Percentiles rank a stretch among this genome's conserved stretches.
Conservation (phyloP, 1,140 invertebrate species). For the Halyomorpha halys region DNA sequence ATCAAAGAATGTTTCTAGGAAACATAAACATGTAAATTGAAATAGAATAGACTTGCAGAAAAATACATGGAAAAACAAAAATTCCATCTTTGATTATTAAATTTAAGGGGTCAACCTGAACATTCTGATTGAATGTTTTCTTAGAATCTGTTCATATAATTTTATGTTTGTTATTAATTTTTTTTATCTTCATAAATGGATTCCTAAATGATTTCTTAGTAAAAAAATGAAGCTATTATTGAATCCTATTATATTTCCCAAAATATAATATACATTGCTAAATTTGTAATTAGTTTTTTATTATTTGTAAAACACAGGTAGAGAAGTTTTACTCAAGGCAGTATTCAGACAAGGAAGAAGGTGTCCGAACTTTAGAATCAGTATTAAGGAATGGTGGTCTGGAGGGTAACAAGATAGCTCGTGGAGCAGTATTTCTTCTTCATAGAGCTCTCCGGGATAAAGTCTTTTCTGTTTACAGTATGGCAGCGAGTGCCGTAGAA, state of each 20-base stretch:
- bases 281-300: background rate
- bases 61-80: too few species aligned
- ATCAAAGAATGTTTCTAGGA: too few species aligned
- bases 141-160: too few species aligned
- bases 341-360: slow-evolving; percentile 85
- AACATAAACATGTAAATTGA: too few species aligned
- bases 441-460: slow-evolving; percentile 70
- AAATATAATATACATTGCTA: background rate
- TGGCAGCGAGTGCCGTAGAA: slow-evolving; percentile 65
- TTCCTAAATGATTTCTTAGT: too few species aligned
- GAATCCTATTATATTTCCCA: background rate
- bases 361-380: slow-evolving; percentile 59
- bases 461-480: slow-evolving; percentile 72
- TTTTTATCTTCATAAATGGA: too few species aligned
- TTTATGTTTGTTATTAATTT: too few species aligned
- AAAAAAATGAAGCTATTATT: too few species aligned
- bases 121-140: too few species aligned
- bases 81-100: too few species aligned
- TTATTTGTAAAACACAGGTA: slow-evolving; percentile 46
- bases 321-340: slow-evolving; percentile 90
- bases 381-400: slow-evolving; percentile 39
- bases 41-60: too few species aligned
- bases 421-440: slow-evolving; percentile 62
- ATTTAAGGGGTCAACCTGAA: too few species aligned
- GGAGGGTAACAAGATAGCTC: slow-evolving; percentile 55